Base-by-base conservation (phyloP, 2,888 invertebrate genomes). In the Zygaena filipendulae region DNA sequence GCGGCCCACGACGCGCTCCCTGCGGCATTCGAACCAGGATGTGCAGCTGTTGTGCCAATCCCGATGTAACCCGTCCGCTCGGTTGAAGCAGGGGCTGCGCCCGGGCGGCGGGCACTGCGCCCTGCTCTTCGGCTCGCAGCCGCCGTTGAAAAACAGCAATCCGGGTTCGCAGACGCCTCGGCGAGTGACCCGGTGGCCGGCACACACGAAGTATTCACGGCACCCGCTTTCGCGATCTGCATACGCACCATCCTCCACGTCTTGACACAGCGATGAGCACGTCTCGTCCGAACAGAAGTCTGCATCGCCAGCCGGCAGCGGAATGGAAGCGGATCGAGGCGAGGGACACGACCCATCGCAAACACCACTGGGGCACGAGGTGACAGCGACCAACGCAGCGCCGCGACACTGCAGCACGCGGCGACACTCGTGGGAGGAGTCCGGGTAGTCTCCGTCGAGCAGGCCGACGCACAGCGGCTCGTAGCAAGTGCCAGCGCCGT, bases 401-500 rank as follows among this genome's bases (percentile, higher is more conserved):
- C 79, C 80, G 33, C 62, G 59, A 42, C 85, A 85, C 10, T 54
- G 56, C 32, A 82, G 62, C 13, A 63, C 62, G 8, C 84, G 74
- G 0, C 75, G 74, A 43, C 84, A 85, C 28, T 77, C 74, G 43
- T 84, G 82, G 2, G 82, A 82, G 3, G 82, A 67, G 49, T 85
- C 84, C 12, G 82, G 75, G 48, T 84, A 83, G 21, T 67, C 54
- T 1, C 84, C 85, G 52, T 84, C 82, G 2, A 79, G 67, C 21
- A 83, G 61, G 2, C 84, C 84, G 4, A 80, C 71, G 49, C 85
- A 85, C 21, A 83, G 66, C 8, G 84, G 82, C 42, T 85, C 84
- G 55, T 82, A 83, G 58, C 85, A 85, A 12, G 79, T 70, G 25
- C 82, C 83, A 43, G 82, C 74, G 23, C 77, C 75, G 36, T 77